A percentile compares a stretch with the other conserved stretches of the same genome.
These are phyloP conservation scores for Fabriciana adippe DNA, from an alignment of 2,888 invertebrate genomes.

Conservation along the genomic window DNA sequence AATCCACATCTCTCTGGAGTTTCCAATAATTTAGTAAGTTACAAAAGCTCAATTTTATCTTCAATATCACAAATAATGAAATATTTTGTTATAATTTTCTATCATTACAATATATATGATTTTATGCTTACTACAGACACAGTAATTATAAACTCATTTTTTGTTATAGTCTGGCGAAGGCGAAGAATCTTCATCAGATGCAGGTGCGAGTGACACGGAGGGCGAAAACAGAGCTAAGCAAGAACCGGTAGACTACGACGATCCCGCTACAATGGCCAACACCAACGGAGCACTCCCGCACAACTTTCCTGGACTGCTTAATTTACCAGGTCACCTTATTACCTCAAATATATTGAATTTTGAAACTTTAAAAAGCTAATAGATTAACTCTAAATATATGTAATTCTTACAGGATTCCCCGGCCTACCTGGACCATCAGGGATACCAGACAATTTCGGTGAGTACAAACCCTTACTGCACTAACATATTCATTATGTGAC, in stretches of 20 bases:
- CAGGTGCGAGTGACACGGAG: slow-evolving; percentile 88
- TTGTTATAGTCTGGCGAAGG: slow-evolving; percentile 76
- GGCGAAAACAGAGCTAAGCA: slow-evolving; percentile 86
- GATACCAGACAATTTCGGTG: slow-evolving; percentile 92
- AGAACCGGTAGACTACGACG: slow-evolving; percentile 88
- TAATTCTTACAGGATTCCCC: slow-evolving; percentile 83
- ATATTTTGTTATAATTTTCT: background rate
- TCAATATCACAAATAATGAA: background rate
- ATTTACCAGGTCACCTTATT: slow-evolving; percentile 86
- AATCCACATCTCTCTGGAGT: slow-evolving; percentile 80
- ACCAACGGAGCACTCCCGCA: slow-evolving; percentile 85
- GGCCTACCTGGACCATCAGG: slow-evolving; percentile 92
- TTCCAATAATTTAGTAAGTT: slow-evolving; percentile 78
- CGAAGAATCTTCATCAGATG: slow-evolving; percentile 93
- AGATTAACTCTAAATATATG: slow-evolving; percentile 7
- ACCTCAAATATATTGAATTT: background rate
- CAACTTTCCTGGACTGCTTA: slow-evolving; percentile 90
- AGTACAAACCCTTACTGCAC: slow-evolving; percentile 67
- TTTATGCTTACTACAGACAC: background rate
- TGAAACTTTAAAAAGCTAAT: background rate
- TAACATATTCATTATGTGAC: slow-evolving; percentile 55
- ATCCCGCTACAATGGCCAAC: slow-evolving; percentile 85
- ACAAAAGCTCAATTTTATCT: background rate
- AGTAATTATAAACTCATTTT: too few relatives aligned
- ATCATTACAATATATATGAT: background rate